phyloP scores from a whole-genome alignment of 1,140 invertebrate genomes.

The Micrasema minimum region DNA sequence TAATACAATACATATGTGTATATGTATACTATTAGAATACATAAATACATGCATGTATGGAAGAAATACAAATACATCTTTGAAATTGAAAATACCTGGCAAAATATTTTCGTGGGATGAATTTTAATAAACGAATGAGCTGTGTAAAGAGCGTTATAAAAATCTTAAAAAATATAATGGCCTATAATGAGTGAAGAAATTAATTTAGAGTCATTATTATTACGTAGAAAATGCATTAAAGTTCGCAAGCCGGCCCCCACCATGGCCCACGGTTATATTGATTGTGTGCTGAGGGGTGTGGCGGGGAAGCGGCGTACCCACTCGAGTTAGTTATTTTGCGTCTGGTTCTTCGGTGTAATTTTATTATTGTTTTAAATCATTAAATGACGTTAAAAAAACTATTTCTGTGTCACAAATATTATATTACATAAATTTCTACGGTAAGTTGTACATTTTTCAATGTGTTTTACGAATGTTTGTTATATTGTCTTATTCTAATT shows the following conservation, averaged over 20 bases:
- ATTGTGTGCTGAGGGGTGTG: conserved; percentile 44
- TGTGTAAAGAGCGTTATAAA: background rate
- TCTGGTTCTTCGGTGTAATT: conserved; percentile 46
- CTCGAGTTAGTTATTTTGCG: conserved; percentile 46
- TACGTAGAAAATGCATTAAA: conserved; percentile 40
- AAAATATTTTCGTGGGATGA: background rate
- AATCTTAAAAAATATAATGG: conserved; percentile 7
- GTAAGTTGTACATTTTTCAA: conserved; percentile 27
- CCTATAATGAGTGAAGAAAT: conserved; percentile 10
- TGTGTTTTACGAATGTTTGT: conserved; percentile 22
- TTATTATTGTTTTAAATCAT: conserved; percentile 48
- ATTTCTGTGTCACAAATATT: conserved; percentile 29
- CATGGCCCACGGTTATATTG: conserved; percentile 41
- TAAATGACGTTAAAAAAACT: conserved; percentile 37
- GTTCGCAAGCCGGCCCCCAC: conserved; percentile 35
- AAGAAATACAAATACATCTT: conserved; percentile 7
- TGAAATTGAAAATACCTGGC: conserved; percentile 23
- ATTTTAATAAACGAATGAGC: conserved; percentile 5
- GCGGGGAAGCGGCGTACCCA: conserved; percentile 47
- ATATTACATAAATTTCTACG: conserved; percentile 35
- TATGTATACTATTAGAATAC: conserved; percentile 1
- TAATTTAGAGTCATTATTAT: conserved; percentile 32
- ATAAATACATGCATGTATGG: background rate
- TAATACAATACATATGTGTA: conserved; percentile 3
- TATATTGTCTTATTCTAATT: conserved; percentile 32